Evolutionary conservation across 1,140 invertebrate genomes (phyloP).

Genomic region (Sinonovacula constricta): DNA sequence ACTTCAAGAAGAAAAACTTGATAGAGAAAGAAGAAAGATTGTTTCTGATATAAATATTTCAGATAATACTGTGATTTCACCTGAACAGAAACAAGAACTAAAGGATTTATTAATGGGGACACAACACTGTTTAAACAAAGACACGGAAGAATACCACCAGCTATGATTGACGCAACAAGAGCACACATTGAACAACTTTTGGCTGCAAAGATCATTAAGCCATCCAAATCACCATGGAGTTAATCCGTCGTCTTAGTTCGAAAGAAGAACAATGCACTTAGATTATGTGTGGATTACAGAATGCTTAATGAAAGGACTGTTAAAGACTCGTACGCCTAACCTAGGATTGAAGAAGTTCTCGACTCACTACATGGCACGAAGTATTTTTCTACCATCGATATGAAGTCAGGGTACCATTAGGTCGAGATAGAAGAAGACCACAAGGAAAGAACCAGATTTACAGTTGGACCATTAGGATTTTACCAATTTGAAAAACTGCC

Average conservation of each 20-base stretch:
- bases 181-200: conserved; percentile 6
- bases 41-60: too few relatives aligned
- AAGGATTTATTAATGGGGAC: too few relatives aligned
- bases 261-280: background rate
- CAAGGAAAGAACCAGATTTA: background rate
- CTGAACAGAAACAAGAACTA: too few relatives aligned
- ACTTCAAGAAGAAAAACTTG: too few relatives aligned
- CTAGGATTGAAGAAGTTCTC: background rate
- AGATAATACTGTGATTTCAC: too few relatives aligned
- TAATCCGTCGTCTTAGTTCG: background rate
- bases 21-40: too few relatives aligned
- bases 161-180: conserved; percentile 12
- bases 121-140: conserved; percentile 10
- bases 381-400: background rate
- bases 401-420: conserved; percentile 10
- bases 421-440: background rate
- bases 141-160: conserved; percentile 26
- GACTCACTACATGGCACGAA: background rate
- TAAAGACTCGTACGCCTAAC: background rate
- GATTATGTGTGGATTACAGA: conserved; percentile 6
- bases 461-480: conserved; percentile 1
- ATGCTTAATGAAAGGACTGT: background rate
- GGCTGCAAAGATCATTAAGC: background rate
- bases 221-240: conserved; percentile 1
- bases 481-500: conserved; percentile 6